Evolutionary conservation across 2,113 vertebrate genomes (phyloP).

Genomic region (Felis catus): F.catus_Fca126_mat1.0 CM031412.1:227793001-227793500

Average conservation of each 20-base stretch:
- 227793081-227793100: neutral
- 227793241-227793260: neutral
- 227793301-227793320: neutral
- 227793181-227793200: neutral
- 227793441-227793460: neutral
- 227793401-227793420: neutral
- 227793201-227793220: neutral
- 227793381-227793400: neutral
- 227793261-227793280: neutral
- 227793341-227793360: neutral
- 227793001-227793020: neutral
- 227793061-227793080: neutral
- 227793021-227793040: neutral
- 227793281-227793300: neutral
- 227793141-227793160: neutral
- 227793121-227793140: neutral
- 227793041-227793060: no score
- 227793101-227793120: neutral
- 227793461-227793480: neutral
- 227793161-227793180: neutral
- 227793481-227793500: neutral
- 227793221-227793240: fast-evolving
- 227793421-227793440: neutral
- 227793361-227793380: neutral
- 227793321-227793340: neutral